Evolutionary conservation across 2,797 vertebrate genomes (phyloP).

Genomic region (Parauchenoglanis punctatus): DNA sequence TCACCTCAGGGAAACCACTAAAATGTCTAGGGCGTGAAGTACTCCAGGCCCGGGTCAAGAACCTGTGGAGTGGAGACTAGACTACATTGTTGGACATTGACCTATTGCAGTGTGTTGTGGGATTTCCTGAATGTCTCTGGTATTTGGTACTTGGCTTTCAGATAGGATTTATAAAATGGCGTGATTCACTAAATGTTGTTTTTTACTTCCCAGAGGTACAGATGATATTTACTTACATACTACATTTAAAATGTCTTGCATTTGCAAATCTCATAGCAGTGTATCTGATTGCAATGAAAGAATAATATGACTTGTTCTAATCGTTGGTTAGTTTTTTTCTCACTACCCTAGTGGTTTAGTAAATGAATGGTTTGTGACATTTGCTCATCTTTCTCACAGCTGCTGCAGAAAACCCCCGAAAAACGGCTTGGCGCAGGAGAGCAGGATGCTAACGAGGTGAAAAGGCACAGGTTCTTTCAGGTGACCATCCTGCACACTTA

Average conservation of each 20-base stretch:
- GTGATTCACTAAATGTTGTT: neutral
- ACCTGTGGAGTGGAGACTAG: neutral
- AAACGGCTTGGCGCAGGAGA: slow-evolving; percentile 84
- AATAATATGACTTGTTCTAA: neutral
- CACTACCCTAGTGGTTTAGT: neutral
- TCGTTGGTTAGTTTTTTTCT: neutral
- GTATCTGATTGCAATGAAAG: neutral
- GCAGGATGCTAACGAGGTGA: slow-evolving; percentile 86
- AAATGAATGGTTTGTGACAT: neutral
- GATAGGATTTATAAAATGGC: neutral
- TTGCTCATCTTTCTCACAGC: slow-evolving; percentile 65
- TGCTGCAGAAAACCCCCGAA: slow-evolving; percentile 89
- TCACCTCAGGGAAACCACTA: neutral
- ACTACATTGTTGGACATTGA: neutral
- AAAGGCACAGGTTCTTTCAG: slow-evolving; percentile 87
- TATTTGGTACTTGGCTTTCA: neutral
- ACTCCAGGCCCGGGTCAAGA: neutral
- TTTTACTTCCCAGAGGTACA: no score
- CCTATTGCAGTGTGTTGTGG: neutral
- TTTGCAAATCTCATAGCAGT: neutral
- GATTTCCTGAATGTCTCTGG: neutral
- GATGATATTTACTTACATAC: neutral
- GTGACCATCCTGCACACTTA: slow-evolving; percentile 64
- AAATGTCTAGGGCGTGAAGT: neutral
- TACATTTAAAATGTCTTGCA: neutral